A percentile compares a stretch with the other conserved stretches of the same genome.
These are phyloP conservation scores for Anas bernieri DNA, from an alignment of 2,797 vertebrate species.

Conservation along the genomic window DNA sequence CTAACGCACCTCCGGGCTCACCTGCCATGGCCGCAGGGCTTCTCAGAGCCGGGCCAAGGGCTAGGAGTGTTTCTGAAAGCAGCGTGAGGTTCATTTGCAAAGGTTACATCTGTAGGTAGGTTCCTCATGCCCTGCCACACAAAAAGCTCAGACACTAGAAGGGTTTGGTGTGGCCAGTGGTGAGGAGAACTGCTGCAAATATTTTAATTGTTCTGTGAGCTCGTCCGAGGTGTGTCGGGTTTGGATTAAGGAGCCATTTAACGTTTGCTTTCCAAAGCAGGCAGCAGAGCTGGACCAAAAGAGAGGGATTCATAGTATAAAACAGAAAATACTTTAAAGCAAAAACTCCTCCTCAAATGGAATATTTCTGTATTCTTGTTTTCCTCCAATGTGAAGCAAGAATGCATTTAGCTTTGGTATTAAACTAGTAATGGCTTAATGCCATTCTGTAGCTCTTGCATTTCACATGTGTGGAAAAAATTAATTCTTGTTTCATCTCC, in stretches of 20 bases:
- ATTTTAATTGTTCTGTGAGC: neutral
- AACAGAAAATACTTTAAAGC: neutral
- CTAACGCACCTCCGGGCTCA: neutral
- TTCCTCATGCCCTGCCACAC: neutral
- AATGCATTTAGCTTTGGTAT: neutral
- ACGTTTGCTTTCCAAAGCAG: neutral
- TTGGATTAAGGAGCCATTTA: neutral
- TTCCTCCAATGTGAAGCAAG: neutral
- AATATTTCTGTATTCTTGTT: neutral
- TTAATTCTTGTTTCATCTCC: neutral
- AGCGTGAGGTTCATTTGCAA: neutral
- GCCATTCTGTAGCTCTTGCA: neutral
- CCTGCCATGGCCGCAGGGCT: neutral
- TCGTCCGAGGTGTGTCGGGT: neutral
- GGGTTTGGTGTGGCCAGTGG: neutral
- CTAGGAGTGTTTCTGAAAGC: neutral
- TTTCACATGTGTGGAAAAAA: neutral
- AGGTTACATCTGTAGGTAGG: neutral
- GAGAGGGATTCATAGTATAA: neutral
- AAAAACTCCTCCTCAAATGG: fast-evolving
- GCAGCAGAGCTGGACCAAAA: neutral
- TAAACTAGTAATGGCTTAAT: neutral
- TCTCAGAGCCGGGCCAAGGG: neutral
- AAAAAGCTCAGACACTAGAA: neutral
- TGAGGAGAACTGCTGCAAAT: neutral